Conservation (phyloP, 1,140 invertebrate species). For the Sarcophaga peregrina region DNA sequence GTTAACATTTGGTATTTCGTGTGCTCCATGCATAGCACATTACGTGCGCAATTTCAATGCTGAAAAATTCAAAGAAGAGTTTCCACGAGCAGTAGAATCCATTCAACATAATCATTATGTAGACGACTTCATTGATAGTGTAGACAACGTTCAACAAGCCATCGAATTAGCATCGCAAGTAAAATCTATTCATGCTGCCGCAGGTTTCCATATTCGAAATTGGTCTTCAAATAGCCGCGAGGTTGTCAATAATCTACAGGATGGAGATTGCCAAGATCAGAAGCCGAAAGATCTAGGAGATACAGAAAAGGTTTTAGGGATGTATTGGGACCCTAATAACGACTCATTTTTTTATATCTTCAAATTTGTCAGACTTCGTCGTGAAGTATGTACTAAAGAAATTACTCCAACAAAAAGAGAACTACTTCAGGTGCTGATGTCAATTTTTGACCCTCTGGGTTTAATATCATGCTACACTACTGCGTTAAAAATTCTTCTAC, state of each 20-base stretch:
- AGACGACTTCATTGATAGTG: constrained; percentile 30
- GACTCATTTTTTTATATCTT: constrained; percentile 23
- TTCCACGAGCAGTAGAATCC: constrained; percentile 44
- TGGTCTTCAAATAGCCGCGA: not conserved
- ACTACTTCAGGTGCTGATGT: no score
- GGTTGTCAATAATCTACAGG: not conserved
- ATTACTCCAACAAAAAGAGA: no score
- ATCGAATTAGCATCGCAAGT: constrained; percentile 20
- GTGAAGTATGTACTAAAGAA: no score
- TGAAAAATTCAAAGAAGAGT: not conserved
- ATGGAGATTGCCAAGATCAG: not conserved
- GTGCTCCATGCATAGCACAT: constrained; percentile 30
- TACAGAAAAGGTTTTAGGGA: constrained; percentile 39
- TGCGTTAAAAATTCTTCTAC: no score
- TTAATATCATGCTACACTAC: no score
- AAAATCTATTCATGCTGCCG: not conserved
- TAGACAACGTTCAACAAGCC: not conserved
- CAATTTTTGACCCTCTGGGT: no score
- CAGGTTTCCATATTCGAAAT: constrained; percentile 13
- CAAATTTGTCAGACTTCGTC: no score
- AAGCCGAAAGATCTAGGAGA: not conserved
- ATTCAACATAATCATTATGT: constrained; percentile 45
- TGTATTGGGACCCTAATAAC: constrained; percentile 38
- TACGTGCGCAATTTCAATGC: constrained; percentile 32
- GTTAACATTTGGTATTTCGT: constrained; percentile 28